A percentile compares a stretch with the other conserved stretches of the same genome.
These are phyloP conservation scores for Vireo altiloquus DNA, from an alignment of 2,113 vertebrate genomes.

Conservation along the genomic window DNA sequence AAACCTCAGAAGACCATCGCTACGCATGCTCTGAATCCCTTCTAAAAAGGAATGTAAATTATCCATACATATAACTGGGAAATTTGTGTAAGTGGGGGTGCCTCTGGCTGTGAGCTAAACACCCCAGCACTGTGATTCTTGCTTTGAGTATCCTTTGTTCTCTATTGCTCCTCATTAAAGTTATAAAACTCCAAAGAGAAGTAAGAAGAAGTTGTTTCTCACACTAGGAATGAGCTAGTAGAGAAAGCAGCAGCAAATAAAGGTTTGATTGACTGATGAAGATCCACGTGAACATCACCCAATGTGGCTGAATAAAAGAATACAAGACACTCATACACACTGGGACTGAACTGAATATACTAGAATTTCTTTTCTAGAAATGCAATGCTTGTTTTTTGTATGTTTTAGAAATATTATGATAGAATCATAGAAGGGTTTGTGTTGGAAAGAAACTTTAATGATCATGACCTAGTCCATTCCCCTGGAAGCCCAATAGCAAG, in stretches of 20 bases:
- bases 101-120: too few species aligned
- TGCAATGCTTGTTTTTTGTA: fast-evolving
- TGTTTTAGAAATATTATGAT: neutral
- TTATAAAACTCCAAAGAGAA: too few species aligned
- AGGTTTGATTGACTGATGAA: neutral
- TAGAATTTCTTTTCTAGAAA: neutral
- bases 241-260: neutral
- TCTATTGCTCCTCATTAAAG: too few species aligned
- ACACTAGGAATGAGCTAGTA: neutral
- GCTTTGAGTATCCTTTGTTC: too few species aligned
- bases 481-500: neutral
- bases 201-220: too few species aligned
- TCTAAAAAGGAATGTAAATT: too few species aligned
- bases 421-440: neutral
- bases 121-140: too few species aligned
- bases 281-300: neutral
- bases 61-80: too few species aligned
- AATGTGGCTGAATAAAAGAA: neutral
- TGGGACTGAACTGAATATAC: neutral
- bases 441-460: neutral
- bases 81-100: too few species aligned
- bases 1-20: too few species aligned
- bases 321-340: neutral
- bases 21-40: too few species aligned
- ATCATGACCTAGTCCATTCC: neutral